A percentile compares a stretch with the other conserved stretches of the same genome.
phyloP scores from a whole-genome alignment of 2,888 invertebrate genomes.

The Drosophila flavopinicola region DNA sequence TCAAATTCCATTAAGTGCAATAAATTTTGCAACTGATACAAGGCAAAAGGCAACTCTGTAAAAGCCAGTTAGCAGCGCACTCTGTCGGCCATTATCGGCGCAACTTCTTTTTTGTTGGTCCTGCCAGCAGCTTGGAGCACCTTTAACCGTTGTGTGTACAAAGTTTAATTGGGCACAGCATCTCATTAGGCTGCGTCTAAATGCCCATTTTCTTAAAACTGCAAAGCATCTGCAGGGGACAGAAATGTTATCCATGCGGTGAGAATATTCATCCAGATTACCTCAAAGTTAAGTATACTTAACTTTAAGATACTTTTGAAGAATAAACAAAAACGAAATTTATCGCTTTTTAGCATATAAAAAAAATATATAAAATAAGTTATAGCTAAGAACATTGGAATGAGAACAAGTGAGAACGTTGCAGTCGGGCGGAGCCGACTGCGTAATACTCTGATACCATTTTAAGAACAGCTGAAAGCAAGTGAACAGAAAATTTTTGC shows the following conservation, averaged over 20 bases:
- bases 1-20: constrained; percentile 83
- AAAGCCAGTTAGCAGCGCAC: constrained; percentile 42
- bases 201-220: not conserved
- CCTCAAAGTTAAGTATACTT: too few species aligned
- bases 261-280: too few species aligned
- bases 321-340: too few species aligned
- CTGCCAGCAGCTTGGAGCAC: constrained; percentile 19
- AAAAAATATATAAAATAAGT: too few species aligned
- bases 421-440: too few species aligned
- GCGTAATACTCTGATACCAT: too few species aligned
- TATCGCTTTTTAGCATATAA: too few species aligned
- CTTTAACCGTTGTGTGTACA: constrained; percentile 37
- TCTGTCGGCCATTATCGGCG: constrained; percentile 43
- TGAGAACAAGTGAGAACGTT: too few species aligned
- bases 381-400: too few species aligned
- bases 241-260: not conserved
- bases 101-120: constrained; percentile 10
- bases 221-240: not conserved
- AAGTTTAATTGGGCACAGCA: constrained; percentile 57
- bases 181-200: constrained; percentile 42
- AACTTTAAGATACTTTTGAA: too few species aligned
- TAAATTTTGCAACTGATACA: constrained; percentile 82
- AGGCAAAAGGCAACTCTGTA: constrained; percentile 30
- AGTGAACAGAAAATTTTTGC: too few species aligned
- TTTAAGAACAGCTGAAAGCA: too few species aligned